Evolutionary conservation across 2,797 vertebrate species (phyloP).

Genomic region (Cephalopachus bancanus): DNA sequence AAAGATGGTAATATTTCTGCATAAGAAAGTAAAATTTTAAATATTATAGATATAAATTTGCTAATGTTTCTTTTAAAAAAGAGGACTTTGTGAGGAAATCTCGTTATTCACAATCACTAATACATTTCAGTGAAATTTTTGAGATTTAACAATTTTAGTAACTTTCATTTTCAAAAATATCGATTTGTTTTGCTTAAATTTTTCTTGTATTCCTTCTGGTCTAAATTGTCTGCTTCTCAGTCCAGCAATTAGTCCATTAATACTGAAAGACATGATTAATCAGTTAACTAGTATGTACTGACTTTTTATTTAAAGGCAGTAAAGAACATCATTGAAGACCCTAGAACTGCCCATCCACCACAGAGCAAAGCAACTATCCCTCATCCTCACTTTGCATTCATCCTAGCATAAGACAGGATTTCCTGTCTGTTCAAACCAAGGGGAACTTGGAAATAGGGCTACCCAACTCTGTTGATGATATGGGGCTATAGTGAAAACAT

Average conservation of each 20-base stretch:
- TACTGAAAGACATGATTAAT: neutral
- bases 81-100: neutral
- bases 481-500: neutral
- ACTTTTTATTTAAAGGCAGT: neutral
- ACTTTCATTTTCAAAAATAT: neutral
- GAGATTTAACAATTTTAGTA: neutral
- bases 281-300: neutral
- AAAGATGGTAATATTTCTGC: constrained; percentile 23
- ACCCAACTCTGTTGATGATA: neutral
- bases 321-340: neutral
- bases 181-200: neutral
- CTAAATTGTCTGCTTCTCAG: neutral
- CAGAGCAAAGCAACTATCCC: neutral
- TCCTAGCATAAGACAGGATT: neutral
- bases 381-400: neutral
- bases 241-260: neutral
- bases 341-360: neutral
- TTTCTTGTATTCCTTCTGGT: neutral
- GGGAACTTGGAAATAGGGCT: neutral
- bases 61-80: constrained; percentile 18
- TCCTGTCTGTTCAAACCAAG: neutral
- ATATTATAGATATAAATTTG: constrained; percentile 11
- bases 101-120: neutral
- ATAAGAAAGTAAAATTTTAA: constrained; percentile 28
- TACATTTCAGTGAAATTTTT: neutral